Evolutionary conservation across 2,888 invertebrate genomes (phyloP), one percentile per base, ranked within the genome.

Genomic region (Rosalia funebris): DNA sequence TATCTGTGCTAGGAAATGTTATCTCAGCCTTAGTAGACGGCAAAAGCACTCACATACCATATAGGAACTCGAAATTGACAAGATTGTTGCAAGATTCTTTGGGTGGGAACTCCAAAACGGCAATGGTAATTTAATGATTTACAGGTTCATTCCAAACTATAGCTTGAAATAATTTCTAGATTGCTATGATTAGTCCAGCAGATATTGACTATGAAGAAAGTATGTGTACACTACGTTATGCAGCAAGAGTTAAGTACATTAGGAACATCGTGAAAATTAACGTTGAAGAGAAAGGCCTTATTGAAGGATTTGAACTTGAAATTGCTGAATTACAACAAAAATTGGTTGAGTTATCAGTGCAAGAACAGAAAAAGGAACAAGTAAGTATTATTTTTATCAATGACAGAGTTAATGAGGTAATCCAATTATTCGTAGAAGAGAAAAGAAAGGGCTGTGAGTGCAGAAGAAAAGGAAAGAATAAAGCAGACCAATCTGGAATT

Each of bases 1-100:
- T 99, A 0, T 98, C 98, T 0, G 98, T 97, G 0, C 84, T 99
- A 54, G 98, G 98, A 17, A 98, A 98, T 82, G 99, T 99, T 1
- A 99, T 99, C 71, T 97, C 98, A 2, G 97, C 99, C 1, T 84
- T 99, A 65, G 98, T 98, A 1, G 98, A 99, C 83, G 96, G 97
- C 41, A 98, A 97, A 83, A 93, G 93, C 71, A 93, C 93, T 0
- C 98, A 99, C 81, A 95, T 99, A 72, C 99, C 99, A 0, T 99
- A 99, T 82, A 87, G 99, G 71, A 98, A 99, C 84, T 97, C 97
- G 0, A 99, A 99, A 82, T 83, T 99, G 25, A 99, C 99, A 0
- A 82, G 97, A 9, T 82, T 97, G 31, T 84, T 99, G 60, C 98
- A 99, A 83, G 98, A 99, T 81, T 98, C 98, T 0, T 84, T 99